A percentile compares a stretch with the other conserved stretches of the same genome.
phyloP scores from a whole-genome alignment of 2,797 vertebrate genomes.

The Scolopax rusticola region DNA sequence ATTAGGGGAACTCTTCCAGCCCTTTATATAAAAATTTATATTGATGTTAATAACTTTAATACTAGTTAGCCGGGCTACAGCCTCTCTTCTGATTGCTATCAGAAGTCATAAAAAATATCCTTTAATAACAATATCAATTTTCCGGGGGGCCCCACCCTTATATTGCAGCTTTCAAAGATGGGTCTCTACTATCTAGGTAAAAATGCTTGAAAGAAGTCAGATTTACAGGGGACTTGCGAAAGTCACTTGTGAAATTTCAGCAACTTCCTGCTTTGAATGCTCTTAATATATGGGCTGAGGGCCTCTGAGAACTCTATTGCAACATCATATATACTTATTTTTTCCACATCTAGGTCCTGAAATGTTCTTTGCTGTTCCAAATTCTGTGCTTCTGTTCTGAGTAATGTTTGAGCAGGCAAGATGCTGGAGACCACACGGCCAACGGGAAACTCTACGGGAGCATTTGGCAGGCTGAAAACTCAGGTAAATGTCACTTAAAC shows the following conservation, averaged over 20 bases:
- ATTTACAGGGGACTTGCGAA: neutral
- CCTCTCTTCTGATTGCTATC: neutral
- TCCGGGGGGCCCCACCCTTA: neutral
- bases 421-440: neutral
- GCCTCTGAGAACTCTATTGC: neutral
- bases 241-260: neutral
- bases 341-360: neutral
- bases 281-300: neutral
- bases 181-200: neutral
- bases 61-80: neutral
- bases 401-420: neutral
- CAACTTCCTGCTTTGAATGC: neutral
- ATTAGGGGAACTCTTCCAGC: neutral
- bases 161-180: neutral
- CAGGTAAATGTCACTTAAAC: conserved; percentile 36
- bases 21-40: neutral
- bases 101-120: neutral
- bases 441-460: neutral
- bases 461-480: neutral
- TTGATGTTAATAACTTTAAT: neutral
- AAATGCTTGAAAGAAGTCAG: neutral
- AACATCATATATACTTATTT: neutral
- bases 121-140: neutral
- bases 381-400: neutral
- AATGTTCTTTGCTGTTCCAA: neutral